Evolutionary conservation across 2,113 vertebrate species (phyloP).

Genomic region (Spheniscus mendiculus): DNA sequence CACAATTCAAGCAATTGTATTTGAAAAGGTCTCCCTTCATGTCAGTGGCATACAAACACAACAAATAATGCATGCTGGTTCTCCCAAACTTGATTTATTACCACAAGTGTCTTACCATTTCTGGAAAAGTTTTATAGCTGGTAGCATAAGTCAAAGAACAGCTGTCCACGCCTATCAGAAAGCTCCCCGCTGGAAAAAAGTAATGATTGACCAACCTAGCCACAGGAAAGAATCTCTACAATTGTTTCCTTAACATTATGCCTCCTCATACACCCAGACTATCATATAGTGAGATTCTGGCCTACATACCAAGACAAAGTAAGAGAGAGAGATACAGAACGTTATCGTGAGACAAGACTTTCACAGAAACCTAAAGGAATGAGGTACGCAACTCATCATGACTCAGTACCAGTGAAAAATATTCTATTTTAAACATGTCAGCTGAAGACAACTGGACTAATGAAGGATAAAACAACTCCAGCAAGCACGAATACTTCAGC

Average conservation of each 20-base stretch:
- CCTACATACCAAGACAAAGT: background rate
- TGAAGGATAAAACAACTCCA: background rate
- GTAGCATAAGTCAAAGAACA: background rate
- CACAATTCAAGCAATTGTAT: background rate
- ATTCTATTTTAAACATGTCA: background rate
- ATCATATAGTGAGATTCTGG: background rate
- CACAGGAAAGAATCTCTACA: background rate
- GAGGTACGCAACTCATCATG: background rate
- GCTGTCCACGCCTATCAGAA: background rate
- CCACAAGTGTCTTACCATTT: background rate
- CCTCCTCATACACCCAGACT: background rate
- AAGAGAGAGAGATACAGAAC: background rate
- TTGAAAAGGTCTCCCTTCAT: background rate
- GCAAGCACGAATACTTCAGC: background rate
- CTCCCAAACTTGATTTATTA: background rate
- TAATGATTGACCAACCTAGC: background rate
- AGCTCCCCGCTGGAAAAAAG: background rate
- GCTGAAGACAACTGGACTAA: background rate
- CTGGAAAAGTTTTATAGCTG: background rate
- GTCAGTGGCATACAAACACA: background rate
- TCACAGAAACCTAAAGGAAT: background rate
- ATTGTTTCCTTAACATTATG: background rate
- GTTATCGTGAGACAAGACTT: background rate
- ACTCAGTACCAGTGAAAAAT: background rate
- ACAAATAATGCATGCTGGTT: background rate